phyloP scores from a whole-genome alignment of 2,797 vertebrate genomes.

The Threskiornis aethiopicus region DNA sequence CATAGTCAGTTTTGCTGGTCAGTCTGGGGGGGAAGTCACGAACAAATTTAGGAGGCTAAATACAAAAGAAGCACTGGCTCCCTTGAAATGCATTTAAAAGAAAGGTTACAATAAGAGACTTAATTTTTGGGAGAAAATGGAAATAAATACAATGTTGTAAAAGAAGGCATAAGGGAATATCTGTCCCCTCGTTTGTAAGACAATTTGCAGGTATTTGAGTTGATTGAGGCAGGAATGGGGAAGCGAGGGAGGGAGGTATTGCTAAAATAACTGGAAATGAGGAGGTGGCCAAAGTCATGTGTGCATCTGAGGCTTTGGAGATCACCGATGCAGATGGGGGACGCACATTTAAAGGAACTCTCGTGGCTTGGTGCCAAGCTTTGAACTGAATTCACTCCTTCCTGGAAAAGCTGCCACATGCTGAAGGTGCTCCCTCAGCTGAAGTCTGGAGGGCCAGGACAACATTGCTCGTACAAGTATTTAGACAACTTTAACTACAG shows the following conservation, averaged over 20 bases:
- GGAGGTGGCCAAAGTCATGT: not conserved
- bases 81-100: not conserved
- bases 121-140: not conserved
- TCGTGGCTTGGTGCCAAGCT: fast-evolving
- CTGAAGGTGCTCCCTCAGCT: not conserved
- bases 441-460: not conserved
- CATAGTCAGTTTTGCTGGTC: not conserved
- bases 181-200: not conserved
- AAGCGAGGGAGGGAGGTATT: not conserved
- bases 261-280: not conserved
- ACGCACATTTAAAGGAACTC: not conserved
- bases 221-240: not conserved
- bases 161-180: not conserved
- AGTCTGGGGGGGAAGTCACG: not conserved
- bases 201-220: not conserved
- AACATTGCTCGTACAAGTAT: not conserved
- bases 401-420: not conserved
- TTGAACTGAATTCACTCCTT: not conserved
- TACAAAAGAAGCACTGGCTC: not conserved
- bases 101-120: not conserved
- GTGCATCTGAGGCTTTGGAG: not conserved
- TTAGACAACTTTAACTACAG: not conserved
- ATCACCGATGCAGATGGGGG: fast-evolving
- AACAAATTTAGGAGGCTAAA: not conserved
- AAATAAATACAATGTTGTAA: not conserved